Evolutionary conservation across 2,888 invertebrate genomes (phyloP), one percentile per base, ranked within the genome.

Genomic region (Drosophila koepferae): DNA sequence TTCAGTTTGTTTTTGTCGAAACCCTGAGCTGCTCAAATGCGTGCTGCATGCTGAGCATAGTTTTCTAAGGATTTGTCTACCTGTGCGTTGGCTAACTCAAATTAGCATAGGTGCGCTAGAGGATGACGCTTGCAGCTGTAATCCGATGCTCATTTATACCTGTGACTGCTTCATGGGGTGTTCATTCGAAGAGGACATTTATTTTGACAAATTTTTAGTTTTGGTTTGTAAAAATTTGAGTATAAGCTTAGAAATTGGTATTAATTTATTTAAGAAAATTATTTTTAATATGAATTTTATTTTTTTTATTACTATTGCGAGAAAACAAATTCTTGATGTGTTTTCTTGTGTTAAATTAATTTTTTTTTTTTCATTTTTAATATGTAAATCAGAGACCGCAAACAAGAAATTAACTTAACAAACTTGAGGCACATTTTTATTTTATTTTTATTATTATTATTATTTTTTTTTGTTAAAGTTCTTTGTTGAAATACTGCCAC

Each of bases 1-100:
- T 59, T 59, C 49, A 71, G 74, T 78, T 78, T 79, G 66, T 54
- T 80, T 74, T 65, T 61, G 23, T 66, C 44, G 41, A 38, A 51
- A 48, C 41, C 58, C 53, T 54, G 34, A 53, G 51, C 31, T 28
- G 53, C 23, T 23, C 40, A 36, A 34, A 44, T 48, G 40, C 59
- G 51, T 66, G 58, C 40, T 43, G 58, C 55, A 46, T 63, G 36
- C 23, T 48, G 23, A 9, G 34, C 3, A 23, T 6, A 28, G 28
- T 4, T 28, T 28, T 6, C 23, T 12, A 38, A 14, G 49, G 38
- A n/a, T 34, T 49, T 60, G n/a, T 51, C 61, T 76, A 76, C 76
- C 72, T 72, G 76, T 9, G 40, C 18, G 3, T 31, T 14, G 49
- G 20, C 7, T 7, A 31, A 31, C 31, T 16, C 49, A 60, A 51